Evolutionary conservation across 2,113 vertebrate genomes (phyloP).

Genomic region (Mellivora capensis): DNA sequence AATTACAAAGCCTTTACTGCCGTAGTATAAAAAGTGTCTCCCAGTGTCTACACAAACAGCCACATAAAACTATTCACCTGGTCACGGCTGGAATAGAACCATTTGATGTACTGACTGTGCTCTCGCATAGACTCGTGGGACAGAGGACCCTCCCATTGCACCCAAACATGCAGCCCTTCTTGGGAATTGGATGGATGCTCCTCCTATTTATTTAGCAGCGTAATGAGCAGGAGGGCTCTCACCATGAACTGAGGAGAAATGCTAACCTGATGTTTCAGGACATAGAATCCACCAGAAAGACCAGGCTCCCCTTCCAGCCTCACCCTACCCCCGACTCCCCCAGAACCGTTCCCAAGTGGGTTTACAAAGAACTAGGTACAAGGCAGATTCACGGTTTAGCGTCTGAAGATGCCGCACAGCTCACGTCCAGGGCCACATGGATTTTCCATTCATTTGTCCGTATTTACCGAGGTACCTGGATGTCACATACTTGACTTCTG

Average conservation of each 20-base stretch:
- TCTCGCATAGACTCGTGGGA: accelerated
- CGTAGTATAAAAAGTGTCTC: no score
- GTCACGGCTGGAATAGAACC: neutral
- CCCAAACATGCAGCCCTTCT: accelerated
- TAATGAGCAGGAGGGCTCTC: neutral
- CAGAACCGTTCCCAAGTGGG: neutral
- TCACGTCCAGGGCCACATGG: neutral
- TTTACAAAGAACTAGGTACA: neutral
- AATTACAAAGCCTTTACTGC: neutral
- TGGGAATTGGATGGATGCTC: neutral
- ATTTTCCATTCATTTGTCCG: neutral
- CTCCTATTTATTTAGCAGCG: neutral
- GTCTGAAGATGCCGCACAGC: neutral
- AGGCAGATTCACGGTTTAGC: neutral
- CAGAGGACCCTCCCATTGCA: accelerated
- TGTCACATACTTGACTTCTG: neutral
- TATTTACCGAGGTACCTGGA: neutral
- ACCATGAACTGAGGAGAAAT: neutral
- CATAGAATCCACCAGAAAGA: neutral
- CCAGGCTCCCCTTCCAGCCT: neutral
- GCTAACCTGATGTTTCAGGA: neutral
- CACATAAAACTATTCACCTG: neutral
- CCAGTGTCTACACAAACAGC: neutral
- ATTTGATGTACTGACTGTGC: neutral
- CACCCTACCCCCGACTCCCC: accelerated